Base-by-base conservation (phyloP, 2,888 invertebrate genomes). In the Hymenopus coronatus region DNA sequence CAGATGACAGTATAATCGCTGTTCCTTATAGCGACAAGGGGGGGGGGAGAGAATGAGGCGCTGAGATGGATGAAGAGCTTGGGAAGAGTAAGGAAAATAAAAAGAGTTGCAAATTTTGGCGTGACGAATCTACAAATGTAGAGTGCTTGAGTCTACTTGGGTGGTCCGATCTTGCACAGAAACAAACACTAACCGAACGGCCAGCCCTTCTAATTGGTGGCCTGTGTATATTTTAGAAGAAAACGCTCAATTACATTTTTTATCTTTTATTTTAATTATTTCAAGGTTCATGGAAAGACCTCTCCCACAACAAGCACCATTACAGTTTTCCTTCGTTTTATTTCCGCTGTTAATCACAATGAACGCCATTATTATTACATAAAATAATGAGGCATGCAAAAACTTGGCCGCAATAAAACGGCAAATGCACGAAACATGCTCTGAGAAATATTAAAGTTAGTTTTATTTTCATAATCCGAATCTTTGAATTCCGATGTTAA, bases 31-130 rank as follows among this genome's bases (percentile, higher is more conserved):
- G 54, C 54, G 54, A 70, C 20, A 6, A 20, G 54, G 54, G 20
- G 20, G 54, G 54, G 25, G 25, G 54, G 20, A 9, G 40, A 40
- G 40, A 40, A 40, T 20, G 54, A 70, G 20, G 54, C 54, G 54
- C 54, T 70, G 54, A 70, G 54, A 70, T 70, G 54, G 54, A 70
- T 70, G 54, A 70, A 70, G 54, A 70, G 54, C 25, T 70, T 70
- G 20, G 54, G 3, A 70, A 20, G 54, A 70, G 20, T 6, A 70
- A 70, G 25, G 54, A 70, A 70, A 70, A 70, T 70, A 70, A 83
- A 85, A 27, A 85, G 40, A 46, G 85, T 85, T 85, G 85, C 85
- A 85, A 85, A 85, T 46, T 85, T 85, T 27, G 25, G 85, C 46
- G 85, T 85, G 46, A 85, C 85, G 54, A 85, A 85, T 85, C 46